Conservation (phyloP, 2,888 invertebrate genomes). For the Phymatocera aterrima region DNA sequence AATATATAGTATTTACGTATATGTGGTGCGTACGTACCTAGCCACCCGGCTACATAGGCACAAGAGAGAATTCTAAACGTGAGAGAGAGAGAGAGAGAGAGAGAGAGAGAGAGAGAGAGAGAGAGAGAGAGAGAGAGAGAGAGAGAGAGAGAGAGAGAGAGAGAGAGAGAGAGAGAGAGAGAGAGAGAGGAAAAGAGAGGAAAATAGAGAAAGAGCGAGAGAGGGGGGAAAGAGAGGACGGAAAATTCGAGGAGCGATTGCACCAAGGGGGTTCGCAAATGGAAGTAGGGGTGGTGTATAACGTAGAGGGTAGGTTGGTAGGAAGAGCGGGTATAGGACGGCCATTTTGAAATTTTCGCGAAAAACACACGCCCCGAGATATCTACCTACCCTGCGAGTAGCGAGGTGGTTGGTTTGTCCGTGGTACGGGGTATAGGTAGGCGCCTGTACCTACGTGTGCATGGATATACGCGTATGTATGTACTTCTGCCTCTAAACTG, state of each 20-base stretch:
- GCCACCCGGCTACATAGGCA: too few relatives aligned
- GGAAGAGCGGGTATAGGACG: constrained; percentile 67
- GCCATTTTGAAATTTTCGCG: constrained; percentile 73
- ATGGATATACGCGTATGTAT: constrained; percentile 54
- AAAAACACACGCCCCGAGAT: constrained; percentile 74
- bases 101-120: too few relatives aligned
- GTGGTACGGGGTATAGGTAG: constrained; percentile 49
- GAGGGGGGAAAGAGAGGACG: constrained; percentile 71
- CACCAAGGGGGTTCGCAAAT: constrained; percentile 47
- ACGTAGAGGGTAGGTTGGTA: constrained; percentile 26
- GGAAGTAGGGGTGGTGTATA: not conserved
- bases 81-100: too few relatives aligned
- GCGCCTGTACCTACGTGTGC: constrained; percentile 11
- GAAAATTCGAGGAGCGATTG: constrained; percentile 68
- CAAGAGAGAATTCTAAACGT: too few relatives aligned
- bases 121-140: too few relatives aligned
- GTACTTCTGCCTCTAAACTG: constrained; percentile 52
- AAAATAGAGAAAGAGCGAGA: not conserved
- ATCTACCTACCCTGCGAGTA: constrained; percentile 52
- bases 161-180: constrained; percentile 44
- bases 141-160: constrained; percentile 43
- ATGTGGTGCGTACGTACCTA: too few relatives aligned
- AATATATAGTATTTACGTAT: too few relatives aligned
- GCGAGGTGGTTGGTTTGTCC: too few relatives aligned
- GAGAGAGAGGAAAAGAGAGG: constrained; percentile 45